Conservation (phyloP, 2,113 vertebrate species). For the Symphodus melops region DNA sequence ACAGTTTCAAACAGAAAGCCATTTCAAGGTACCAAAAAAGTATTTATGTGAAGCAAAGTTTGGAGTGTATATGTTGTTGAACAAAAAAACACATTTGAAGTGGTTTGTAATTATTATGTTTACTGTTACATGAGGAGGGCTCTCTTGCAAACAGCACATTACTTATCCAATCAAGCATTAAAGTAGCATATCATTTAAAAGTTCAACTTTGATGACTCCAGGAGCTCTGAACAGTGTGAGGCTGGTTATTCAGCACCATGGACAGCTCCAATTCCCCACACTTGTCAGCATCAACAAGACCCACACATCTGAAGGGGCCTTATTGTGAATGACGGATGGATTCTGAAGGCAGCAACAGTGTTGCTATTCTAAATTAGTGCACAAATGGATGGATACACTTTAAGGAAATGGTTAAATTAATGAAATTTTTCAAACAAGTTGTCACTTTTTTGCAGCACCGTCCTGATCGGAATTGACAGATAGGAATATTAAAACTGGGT, state of each 20-base stretch:
- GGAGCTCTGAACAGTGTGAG: neutral
- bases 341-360: neutral
- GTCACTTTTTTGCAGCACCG: slow-evolving; percentile 21
- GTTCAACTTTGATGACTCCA: neutral
- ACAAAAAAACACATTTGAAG: slow-evolving; percentile 7
- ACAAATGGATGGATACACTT: slow-evolving; percentile 30
- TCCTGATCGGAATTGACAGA: slow-evolving; percentile 55
- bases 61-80: slow-evolving; percentile 18
- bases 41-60: slow-evolving; percentile 6
- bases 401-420: slow-evolving; percentile 41
- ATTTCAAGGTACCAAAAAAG: neutral
- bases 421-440: slow-evolving; percentile 36
- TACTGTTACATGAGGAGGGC: neutral
- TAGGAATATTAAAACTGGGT: slow-evolving; percentile 32
- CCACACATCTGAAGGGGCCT: slow-evolving; percentile 5
- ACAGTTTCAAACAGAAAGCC: slow-evolving; percentile 8
- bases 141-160: neutral
- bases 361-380: neutral
- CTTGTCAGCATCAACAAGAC: slow-evolving; percentile 12
- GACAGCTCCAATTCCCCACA: slow-evolving; percentile 34
- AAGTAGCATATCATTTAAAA: slow-evolving; percentile 7
- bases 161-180: slow-evolving; percentile 2
- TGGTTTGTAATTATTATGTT: slow-evolving; percentile 9
- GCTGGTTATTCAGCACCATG: slow-evolving; percentile 54
- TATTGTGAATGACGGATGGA: slow-evolving; percentile 27